Percentiles rank a stretch among this genome's conserved stretches.
Evolutionary conservation across 2,888 invertebrate species (phyloP).

Genomic region (Leptodirus hochenwartii): DNA sequence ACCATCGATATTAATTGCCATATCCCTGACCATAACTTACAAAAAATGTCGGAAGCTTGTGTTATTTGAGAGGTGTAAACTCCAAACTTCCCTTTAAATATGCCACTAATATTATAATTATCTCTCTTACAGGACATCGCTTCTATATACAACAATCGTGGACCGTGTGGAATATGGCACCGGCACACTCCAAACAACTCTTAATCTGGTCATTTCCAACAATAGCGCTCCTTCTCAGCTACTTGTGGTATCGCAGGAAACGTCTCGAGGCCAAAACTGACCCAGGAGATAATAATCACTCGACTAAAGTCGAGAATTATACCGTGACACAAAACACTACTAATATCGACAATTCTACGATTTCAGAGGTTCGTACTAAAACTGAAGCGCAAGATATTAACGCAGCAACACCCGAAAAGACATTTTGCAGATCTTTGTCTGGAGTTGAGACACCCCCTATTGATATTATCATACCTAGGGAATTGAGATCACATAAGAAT

Average conservation of each 20-base stretch:
- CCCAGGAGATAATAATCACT: constrained; percentile 16
- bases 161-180: constrained; percentile 53
- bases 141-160: constrained; percentile 45
- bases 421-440: constrained; percentile 28
- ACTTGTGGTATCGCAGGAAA: constrained; percentile 71
- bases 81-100: too few species aligned
- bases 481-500: constrained; percentile 24
- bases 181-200: constrained; percentile 46
- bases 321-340: too few species aligned
- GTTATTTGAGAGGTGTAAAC: too few species aligned
- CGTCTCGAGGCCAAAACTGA: constrained; percentile 31
- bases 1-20: too few species aligned
- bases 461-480: constrained; percentile 32
- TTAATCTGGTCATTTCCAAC: constrained; percentile 65
- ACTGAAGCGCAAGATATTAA: constrained; percentile 9
- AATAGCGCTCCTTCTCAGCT: constrained; percentile 58
- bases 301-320: constrained; percentile 8
- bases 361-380: not conserved
- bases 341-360: not conserved
- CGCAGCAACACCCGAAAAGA: constrained; percentile 17
- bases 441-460: constrained; percentile 48
- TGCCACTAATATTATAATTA: not conserved
- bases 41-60: too few species aligned
- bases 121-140: constrained; percentile 23
- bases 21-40: too few species aligned